Evolutionary conservation across 2,797 vertebrate genomes (phyloP).

Genomic region (Trichosurus vulpecula): DNA sequence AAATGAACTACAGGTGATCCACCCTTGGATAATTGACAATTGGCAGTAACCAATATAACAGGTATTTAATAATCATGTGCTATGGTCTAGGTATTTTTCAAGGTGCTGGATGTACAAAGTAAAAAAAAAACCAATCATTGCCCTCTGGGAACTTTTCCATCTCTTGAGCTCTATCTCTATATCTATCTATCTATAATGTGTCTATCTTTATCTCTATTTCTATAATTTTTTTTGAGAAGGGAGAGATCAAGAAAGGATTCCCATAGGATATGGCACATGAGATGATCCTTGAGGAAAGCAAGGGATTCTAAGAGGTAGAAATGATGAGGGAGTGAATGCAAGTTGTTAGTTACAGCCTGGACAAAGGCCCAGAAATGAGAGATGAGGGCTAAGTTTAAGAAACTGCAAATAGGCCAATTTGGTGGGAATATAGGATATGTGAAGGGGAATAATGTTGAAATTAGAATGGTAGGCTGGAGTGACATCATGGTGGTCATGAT

Average conservation of each 20-base stretch:
- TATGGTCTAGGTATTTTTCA: neutral
- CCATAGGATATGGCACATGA: neutral
- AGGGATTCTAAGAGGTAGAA: neutral
- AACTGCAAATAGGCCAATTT: neutral
- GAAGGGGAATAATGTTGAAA: neutral
- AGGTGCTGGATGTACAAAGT: neutral
- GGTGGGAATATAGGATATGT: neutral
- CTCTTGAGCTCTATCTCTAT: neutral
- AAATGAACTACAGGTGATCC: neutral
- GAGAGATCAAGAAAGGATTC: neutral
- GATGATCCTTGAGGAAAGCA: neutral
- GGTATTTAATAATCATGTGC: neutral
- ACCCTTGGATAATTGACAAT: neutral
- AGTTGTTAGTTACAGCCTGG: neutral
- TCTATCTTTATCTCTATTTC: neutral
- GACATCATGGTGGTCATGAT: neutral
- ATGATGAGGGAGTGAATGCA: neutral
- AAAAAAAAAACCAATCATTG: neutral
- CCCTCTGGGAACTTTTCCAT: neutral
- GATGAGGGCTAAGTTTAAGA: neutral
- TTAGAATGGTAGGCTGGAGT: neutral
- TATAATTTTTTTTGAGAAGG: neutral
- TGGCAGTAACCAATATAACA: neutral
- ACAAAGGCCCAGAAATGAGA: neutral
- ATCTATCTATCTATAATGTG: neutral